These are phyloP conservation scores for Amorpha juglandis DNA, from an alignment of 2,888 invertebrate genomes.

Conservation along the genomic window DNA sequence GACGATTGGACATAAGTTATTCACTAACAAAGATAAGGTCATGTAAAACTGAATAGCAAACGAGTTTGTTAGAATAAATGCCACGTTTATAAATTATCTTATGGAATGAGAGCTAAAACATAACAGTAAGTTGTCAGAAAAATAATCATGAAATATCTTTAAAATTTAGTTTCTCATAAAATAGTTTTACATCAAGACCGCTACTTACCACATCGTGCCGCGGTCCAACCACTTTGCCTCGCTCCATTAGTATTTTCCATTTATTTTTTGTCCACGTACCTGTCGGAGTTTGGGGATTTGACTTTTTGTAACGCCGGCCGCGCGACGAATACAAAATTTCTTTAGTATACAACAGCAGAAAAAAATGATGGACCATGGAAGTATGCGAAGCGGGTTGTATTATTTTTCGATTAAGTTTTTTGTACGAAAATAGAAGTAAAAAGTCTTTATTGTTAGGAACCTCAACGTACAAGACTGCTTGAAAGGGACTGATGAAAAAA, in stretches of 20 bases:
- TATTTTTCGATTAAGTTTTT: conserved; percentile 73
- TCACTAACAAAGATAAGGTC: background rate
- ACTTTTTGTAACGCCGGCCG: conserved; percentile 76
- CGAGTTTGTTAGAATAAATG: background rate
- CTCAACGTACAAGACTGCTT: conserved; percentile 19
- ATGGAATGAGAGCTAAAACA: no score
- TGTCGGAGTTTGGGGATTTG: conserved; percentile 80
- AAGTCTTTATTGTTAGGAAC: conserved; percentile 28
- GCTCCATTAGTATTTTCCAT: conserved; percentile 84
- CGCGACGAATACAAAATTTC: conserved; percentile 82
- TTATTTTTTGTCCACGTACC: conserved; percentile 84
- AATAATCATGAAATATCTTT: background rate
- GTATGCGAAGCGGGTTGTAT: conserved; percentile 64
- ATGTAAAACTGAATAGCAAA: background rate
- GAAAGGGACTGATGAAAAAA: conserved; percentile 20
- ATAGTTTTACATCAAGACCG: conserved; percentile 33
- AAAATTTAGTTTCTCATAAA: background rate
- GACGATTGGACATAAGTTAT: background rate
- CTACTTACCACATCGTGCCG: conserved; percentile 62
- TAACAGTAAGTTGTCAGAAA: background rate
- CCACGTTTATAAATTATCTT: no score
- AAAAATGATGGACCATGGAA: conserved; percentile 77
- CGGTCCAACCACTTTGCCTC: conserved; percentile 72
- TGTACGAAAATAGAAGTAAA: conserved; percentile 32
- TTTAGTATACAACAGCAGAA: conserved; percentile 68